These are phyloP conservation scores for Idaea biselata DNA, from an alignment of 2,888 invertebrate genomes.

Conservation along the genomic window DNA sequence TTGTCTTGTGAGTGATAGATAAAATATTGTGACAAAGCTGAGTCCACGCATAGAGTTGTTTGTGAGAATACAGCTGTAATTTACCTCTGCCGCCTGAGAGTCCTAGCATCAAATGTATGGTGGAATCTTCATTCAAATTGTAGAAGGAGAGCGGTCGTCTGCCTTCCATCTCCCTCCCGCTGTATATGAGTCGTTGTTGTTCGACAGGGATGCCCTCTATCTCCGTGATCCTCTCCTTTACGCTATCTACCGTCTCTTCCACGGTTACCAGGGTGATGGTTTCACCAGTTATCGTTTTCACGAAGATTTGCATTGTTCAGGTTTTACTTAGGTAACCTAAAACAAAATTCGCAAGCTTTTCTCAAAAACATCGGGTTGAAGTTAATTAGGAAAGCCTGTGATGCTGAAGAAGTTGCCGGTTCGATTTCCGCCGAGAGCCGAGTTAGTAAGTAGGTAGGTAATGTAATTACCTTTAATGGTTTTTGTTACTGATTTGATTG, in stretches of 20 bases:
- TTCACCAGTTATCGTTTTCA: constrained; percentile 13
- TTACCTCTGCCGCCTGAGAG: constrained; percentile 12
- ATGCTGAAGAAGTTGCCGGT: no score
- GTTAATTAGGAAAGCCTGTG: no score
- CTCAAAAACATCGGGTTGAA: no score
- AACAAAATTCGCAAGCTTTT: no score
- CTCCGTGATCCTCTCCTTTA: constrained; percentile 16
- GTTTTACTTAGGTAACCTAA: no score
- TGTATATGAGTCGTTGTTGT: constrained; percentile 16
- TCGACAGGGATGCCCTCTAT: constrained; percentile 16
- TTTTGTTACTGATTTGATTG: no score
- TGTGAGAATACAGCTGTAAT: background rate
- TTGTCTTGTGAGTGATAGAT: no score
- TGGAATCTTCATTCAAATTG: constrained; percentile 15
- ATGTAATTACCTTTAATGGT: no score
- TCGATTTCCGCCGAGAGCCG: no score
- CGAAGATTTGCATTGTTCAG: constrained; percentile 17
- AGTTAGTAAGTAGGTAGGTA: no score
- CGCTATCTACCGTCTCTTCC: constrained; percentile 8
- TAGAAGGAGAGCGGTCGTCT: constrained; percentile 11
- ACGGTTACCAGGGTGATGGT: constrained; percentile 14
- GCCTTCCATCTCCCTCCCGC: constrained; percentile 15
- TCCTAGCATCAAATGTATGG: constrained; percentile 16
- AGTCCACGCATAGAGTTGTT: no score
- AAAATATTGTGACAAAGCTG: no score